Evolutionary conservation across 2,113 vertebrate species (phyloP).

Genomic region (Spea bombifrons): DNA sequence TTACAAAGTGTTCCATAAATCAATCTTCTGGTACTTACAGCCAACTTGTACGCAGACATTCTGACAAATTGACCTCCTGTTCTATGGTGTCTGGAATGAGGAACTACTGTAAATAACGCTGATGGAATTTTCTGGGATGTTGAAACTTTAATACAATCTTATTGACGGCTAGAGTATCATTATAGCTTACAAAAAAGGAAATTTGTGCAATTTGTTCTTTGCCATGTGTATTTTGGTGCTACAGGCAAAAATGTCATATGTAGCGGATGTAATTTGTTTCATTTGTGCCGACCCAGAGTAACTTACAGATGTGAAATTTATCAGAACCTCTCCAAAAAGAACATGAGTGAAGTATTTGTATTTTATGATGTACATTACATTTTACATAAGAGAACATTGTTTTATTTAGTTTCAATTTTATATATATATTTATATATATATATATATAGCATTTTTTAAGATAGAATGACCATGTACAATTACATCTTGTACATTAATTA

Average conservation of each 20-base stretch:
- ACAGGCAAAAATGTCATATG: background rate
- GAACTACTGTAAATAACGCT: constrained; percentile 46
- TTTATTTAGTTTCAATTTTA: no score
- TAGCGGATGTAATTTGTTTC: background rate
- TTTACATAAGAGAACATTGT: background rate
- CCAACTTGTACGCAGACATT: constrained; percentile 32
- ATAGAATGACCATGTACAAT: no score
- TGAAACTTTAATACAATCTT: constrained; percentile 35
- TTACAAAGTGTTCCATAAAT: constrained; percentile 42
- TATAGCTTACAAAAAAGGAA: constrained; percentile 14
- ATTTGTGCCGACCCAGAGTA: background rate
- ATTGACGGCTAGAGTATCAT: constrained; percentile 33
- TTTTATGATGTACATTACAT: background rate
- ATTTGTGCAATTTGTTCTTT: background rate
- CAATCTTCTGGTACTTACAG: constrained; percentile 42
- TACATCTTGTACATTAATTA: no score
- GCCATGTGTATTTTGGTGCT: background rate
- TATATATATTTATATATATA: no score
- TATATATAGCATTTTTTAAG: no score
- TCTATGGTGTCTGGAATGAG: constrained; percentile 32
- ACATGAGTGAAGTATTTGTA: background rate
- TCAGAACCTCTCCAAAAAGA: background rate
- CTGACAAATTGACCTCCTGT: constrained; percentile 45
- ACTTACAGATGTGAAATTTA: background rate
- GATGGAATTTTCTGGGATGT: constrained; percentile 36